phyloP scores from a whole-genome alignment of 1,140 invertebrate genomes.

The Papilio dardanus region DNA sequence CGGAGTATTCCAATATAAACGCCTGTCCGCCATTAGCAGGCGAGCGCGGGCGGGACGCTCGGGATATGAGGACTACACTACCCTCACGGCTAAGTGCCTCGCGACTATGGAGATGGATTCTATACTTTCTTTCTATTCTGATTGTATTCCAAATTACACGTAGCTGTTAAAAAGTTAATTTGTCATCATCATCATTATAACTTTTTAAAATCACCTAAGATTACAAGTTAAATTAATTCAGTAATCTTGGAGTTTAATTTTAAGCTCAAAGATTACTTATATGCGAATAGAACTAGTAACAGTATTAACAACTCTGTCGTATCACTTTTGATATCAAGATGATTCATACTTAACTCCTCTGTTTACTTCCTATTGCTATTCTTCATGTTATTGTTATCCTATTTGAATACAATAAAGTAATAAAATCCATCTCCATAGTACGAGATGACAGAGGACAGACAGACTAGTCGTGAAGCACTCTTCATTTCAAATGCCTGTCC shows the following conservation, averaged over 20 bases:
- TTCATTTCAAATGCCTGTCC: slow-evolving; percentile 81
- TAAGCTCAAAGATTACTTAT: no score
- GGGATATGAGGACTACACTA: slow-evolving; percentile 59
- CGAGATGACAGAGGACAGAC: slow-evolving; percentile 57
- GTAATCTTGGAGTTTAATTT: no score
- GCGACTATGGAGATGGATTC: slow-evolving; percentile 46
- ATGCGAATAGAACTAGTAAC: no score
- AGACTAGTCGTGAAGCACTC: slow-evolving; percentile 72
- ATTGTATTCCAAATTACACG: background rate
- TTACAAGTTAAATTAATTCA: no score
- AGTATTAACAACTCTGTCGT: no score
- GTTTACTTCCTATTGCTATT: no score
- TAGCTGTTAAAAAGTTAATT: background rate
- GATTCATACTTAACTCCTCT: no score
- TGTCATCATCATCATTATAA: no score
- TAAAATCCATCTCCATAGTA: slow-evolving; percentile 52
- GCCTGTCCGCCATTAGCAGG: slow-evolving; percentile 58
- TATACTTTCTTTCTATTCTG: slow-evolving; percentile 21
- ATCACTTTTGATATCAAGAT: no score
- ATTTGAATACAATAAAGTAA: background rate
- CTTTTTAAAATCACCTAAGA: no score
- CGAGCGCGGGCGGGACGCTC: slow-evolving; percentile 46
- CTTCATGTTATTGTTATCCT: no score
- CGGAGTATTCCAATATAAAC: slow-evolving; percentile 72
- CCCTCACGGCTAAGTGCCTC: slow-evolving; percentile 36